Evolutionary conservation across 2,113 vertebrate species (phyloP).

Genomic region (Suricata suricatta): DNA sequence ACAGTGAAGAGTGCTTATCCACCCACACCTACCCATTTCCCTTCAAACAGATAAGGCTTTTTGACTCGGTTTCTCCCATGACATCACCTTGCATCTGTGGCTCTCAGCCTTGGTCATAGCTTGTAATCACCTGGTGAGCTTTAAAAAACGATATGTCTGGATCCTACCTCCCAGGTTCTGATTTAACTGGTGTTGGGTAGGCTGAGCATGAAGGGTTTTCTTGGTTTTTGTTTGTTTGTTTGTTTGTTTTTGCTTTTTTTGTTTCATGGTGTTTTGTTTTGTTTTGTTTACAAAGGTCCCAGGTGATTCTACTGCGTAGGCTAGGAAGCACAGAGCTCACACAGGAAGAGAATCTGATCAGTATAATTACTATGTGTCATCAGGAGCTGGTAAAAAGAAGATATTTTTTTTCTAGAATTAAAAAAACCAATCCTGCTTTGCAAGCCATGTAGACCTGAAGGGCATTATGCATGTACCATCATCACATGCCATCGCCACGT

Average conservation of each 20-base stretch:
- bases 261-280: background rate
- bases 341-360: background rate
- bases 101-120: background rate
- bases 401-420: background rate
- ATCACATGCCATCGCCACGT: background rate
- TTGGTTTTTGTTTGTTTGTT: background rate
- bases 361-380: background rate
- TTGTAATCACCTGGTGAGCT: background rate
- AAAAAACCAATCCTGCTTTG: background rate
- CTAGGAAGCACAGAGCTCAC: constrained; percentile 15
- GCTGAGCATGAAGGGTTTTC: background rate
- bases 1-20: background rate
- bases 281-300: background rate
- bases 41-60: background rate
- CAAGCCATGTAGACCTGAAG: background rate
- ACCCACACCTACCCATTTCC: background rate
- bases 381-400: background rate
- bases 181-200: constrained; percentile 5
- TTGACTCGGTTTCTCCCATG: background rate
- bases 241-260: too few relatives aligned
- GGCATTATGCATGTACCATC: constrained; percentile 17
- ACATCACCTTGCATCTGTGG: background rate
- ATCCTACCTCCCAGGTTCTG: background rate
- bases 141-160: background rate
- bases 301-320: background rate